Base-by-base conservation (phyloP, 1,140 invertebrate genomes). In the Varroa destructor region DNA sequence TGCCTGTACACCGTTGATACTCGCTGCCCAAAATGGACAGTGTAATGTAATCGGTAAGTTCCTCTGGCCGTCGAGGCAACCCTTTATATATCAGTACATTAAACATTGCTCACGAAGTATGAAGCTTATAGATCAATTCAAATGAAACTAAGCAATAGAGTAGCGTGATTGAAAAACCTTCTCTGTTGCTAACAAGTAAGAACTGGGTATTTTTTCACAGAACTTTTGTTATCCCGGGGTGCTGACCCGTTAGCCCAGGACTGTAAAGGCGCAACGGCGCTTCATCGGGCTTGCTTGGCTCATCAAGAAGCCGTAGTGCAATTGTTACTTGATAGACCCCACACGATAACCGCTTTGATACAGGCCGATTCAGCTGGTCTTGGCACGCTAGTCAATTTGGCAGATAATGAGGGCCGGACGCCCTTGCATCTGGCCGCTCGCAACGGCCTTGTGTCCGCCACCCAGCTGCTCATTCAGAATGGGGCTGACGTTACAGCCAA, bases 381-480 rank as follows among this genome's bases (percentile, higher is more conserved):
- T 40, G 61, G 61, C 40, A 40, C 40, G 37, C 61, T 67, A 40
- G 61, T 67, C 40, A 67, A 67, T 37, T 46, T 67, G 12, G 61
- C 61, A 2, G 46, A 67, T 46, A 12, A 67, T 2, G 61, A 67
- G 46, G 61, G 61, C 10, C 61, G 61, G 12, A 67, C 61, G 40
- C 40, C 61, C 3, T 37, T 67, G 46, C 61, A 67, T 40, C 61
- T 67, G 1, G 61, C 61, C 40, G 61, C 61, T 67, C 61, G 61
- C 40, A 67, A 67, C 37, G 61, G 61, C 36, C 36, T 67, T 5
- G 61, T 67, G 3, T 43, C 61, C 2, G 61, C 61, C 61, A 67
- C 61, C 40, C 61, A 67, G 61, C 46, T 67, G 61, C 61, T 67
- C 61, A 67, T 67, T 67, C 40, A 43, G 12, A 67, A 67, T 36